These are phyloP conservation scores for Sussaba pulchella DNA, from an alignment of 2,888 invertebrate genomes.

Conservation along the genomic window DNA sequence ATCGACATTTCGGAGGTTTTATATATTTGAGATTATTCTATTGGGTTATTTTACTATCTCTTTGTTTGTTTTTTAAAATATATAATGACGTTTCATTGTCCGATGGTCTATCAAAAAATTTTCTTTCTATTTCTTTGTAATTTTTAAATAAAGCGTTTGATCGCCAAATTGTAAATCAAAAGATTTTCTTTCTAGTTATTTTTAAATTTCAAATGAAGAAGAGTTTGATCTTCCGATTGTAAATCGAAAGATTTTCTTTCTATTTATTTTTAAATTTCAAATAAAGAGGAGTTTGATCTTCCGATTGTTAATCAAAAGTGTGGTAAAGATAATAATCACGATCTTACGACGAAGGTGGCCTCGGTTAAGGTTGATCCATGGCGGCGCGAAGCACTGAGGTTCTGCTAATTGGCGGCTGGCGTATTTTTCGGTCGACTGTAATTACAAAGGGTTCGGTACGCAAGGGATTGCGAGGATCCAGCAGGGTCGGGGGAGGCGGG, in stretches of 20 bases:
- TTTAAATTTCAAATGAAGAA: too few relatives aligned
- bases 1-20: not conserved
- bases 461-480: not conserved
- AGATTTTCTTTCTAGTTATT: too few relatives aligned
- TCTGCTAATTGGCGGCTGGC: conserved; percentile 61
- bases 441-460: conserved; percentile 55
- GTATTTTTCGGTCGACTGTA: conserved; percentile 54
- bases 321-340: conserved; percentile 6
- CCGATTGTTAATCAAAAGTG: not conserved
- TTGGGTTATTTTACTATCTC: too few relatives aligned
- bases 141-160: too few relatives aligned
- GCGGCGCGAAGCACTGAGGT: conserved; percentile 33
- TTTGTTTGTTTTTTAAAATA: too few relatives aligned
- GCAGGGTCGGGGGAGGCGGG: conserved; percentile 34
- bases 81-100: too few relatives aligned
- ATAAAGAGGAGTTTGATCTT: too few relatives aligned
- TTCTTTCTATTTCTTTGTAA: too few relatives aligned
- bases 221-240: too few relatives aligned
- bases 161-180: not conserved
- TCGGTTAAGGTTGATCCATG: conserved; percentile 27
- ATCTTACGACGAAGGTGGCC: conserved; percentile 19
- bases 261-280: too few relatives aligned
- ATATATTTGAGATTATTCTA: not conserved
- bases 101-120: too few relatives aligned
- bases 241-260: too few relatives aligned